These are phyloP conservation scores for Clangula hyemalis DNA, from an alignment of 2,797 vertebrate genomes.

Conservation along the genomic window DNA sequence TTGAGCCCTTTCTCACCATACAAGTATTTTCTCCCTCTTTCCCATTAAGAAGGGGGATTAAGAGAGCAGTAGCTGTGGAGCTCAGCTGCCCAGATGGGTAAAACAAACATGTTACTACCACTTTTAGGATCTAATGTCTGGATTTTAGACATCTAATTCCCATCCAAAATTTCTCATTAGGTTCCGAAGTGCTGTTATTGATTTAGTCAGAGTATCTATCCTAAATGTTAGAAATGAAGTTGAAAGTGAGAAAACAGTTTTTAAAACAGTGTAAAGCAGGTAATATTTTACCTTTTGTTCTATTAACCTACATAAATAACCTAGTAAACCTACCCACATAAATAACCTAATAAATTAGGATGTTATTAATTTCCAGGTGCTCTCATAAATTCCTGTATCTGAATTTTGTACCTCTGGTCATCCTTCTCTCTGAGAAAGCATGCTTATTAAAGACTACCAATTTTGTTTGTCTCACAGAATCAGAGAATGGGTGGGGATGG, in stretches of 20 bases:
- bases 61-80: no score
- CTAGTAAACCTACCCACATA: no score
- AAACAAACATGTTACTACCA: background rate
- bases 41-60: no score
- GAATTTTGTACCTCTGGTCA: background rate
- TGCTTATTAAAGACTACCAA: rapidly evolving
- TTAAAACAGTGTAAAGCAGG: background rate
- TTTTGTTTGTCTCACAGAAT: background rate
- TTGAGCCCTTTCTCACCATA: no score
- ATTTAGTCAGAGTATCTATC: background rate
- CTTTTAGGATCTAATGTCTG: background rate
- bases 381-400: background rate
- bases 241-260: background rate
- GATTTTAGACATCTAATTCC: background rate
- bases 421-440: background rate
- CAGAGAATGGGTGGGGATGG: no score
- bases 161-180: background rate
- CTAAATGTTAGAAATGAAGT: background rate
- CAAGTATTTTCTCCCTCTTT: no score
- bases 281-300: background rate
- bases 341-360: background rate
- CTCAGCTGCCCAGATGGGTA: no score
- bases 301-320: background rate
- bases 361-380: background rate
- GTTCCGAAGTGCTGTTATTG: background rate